A percentile compares a stretch with the other conserved stretches of the same genome.
These are phyloP conservation scores for Cataglyphis hispanica DNA, from an alignment of 1,140 invertebrate species.

Conservation along the genomic window DNA sequence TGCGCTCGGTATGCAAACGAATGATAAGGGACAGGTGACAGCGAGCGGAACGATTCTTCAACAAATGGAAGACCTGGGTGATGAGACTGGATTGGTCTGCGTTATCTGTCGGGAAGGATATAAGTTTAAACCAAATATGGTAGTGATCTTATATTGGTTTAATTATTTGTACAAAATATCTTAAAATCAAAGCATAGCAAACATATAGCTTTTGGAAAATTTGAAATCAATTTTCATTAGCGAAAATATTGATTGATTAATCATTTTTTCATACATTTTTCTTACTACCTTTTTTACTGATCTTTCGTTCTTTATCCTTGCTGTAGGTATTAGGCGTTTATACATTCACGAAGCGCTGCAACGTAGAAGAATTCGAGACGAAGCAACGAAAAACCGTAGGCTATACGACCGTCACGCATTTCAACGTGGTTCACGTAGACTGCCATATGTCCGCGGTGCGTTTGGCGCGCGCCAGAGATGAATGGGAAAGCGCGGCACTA, in stretches of 20 bases:
- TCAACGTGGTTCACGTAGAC: slow-evolving; percentile 99
- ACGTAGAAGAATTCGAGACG: slow-evolving; percentile 97
- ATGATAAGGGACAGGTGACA: slow-evolving; percentile 97
- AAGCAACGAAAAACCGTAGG: slow-evolving; percentile 94
- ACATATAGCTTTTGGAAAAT: not conserved
- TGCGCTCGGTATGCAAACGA: slow-evolving; percentile 97
- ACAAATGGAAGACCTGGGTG: slow-evolving; percentile 97
- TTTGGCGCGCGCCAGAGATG: slow-evolving; percentile 92
- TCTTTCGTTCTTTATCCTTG: not conserved
- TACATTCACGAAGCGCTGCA: slow-evolving; percentile 98
- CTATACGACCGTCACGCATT: slow-evolving; percentile 98
- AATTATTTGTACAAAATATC: not conserved
- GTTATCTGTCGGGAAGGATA: slow-evolving; percentile 99
- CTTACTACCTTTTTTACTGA: not conserved
- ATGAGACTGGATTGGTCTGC: slow-evolving; percentile 98
- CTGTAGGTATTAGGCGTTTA: slow-evolving; percentile 95
- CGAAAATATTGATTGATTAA: not conserved
- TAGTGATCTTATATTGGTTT: slow-evolving; percentile 64
- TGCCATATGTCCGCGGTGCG: slow-evolving; percentile 98
- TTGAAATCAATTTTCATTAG: not conserved
- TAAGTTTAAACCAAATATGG: slow-evolving; percentile 96
- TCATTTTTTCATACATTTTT: not conserved
- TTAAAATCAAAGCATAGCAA: not conserved
- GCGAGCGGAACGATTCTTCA: slow-evolving; percentile 96
- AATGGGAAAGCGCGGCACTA: slow-evolving; percentile 98